These are phyloP conservation scores for Cololabis saira DNA, from an alignment of 2,113 vertebrate species.

Conservation along the genomic window DNA sequence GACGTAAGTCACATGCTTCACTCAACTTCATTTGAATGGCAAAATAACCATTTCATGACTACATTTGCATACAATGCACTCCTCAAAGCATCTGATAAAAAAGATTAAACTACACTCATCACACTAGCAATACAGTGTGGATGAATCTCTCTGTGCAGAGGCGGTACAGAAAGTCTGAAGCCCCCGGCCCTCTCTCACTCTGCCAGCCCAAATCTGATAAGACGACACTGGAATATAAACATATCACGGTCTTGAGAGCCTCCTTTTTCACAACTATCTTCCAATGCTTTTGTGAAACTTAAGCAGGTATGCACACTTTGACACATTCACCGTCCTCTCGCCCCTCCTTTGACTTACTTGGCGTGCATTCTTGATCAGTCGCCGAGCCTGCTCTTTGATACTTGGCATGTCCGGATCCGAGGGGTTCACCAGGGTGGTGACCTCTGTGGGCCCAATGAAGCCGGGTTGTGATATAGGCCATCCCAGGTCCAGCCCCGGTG, in stretches of 20 bases:
- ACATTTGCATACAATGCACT: background rate
- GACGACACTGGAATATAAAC: background rate
- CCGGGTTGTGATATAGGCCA: slow-evolving; percentile 90
- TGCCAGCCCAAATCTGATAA: too few relatives aligned
- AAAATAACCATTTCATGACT: background rate
- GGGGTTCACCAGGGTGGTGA: slow-evolving; percentile 94
- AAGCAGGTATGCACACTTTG: background rate
- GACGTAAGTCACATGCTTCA: too few relatives aligned
- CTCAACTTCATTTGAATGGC: background rate
- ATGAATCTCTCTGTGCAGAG: background rate
- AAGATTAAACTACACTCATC: background rate
- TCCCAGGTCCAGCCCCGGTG: slow-evolving; percentile 94
- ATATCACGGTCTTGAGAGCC: background rate
- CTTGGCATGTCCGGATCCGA: slow-evolving; percentile 90
- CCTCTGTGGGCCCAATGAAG: slow-evolving; percentile 91
- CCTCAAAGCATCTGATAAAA: background rate
- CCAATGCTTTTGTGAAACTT: background rate
- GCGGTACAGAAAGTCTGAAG: background rate
- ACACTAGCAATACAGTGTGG: background rate
- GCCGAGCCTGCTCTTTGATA: slow-evolving; percentile 94
- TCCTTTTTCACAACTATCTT: background rate
- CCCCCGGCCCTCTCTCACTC: too few relatives aligned
- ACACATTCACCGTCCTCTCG: background rate
- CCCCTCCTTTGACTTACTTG: slow-evolving; percentile 81
- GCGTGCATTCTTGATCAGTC: slow-evolving; percentile 93